Evolutionary conservation across 2,888 invertebrate species (phyloP).

Genomic region (Diarsia dahlii): DNA sequence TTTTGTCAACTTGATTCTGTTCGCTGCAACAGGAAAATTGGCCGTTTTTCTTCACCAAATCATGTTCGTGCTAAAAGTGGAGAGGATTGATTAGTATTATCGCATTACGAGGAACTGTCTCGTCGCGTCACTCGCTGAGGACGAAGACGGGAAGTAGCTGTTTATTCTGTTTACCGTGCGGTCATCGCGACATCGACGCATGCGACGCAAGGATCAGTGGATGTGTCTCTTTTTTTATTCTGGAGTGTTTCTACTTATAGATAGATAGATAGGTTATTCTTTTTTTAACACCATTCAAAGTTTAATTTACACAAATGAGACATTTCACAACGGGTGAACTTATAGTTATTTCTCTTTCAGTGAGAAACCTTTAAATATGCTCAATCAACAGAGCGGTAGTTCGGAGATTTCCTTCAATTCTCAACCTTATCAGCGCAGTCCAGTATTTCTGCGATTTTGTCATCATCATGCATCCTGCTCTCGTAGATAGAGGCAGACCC

Average conservation of each 20-base stretch:
- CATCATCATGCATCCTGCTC: neutral
- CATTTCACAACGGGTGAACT: neutral
- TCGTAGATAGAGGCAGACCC: neutral
- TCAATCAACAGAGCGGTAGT: neutral
- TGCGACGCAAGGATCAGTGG: slow-evolving; percentile 22
- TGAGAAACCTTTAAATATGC: neutral
- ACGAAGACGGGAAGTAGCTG: slow-evolving; percentile 78
- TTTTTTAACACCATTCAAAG: neutral
- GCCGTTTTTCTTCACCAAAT: neutral
- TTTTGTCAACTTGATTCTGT: neutral
- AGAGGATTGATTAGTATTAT: slow-evolving; percentile 63
- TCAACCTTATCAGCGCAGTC: neutral
- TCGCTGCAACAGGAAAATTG: neutral
- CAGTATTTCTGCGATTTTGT: neutral
- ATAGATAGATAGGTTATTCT: neutral
- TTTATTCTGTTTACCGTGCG: slow-evolving; percentile 82
- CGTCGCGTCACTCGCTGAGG: slow-evolving; percentile 67
- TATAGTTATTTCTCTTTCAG: neutral
- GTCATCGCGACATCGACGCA: slow-evolving; percentile 63
- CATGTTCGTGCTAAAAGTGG: slow-evolving; percentile 37
- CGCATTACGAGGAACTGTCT: slow-evolving; percentile 65
- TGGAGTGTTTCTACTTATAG: neutral
- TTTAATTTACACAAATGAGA: neutral
- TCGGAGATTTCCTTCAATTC: neutral
- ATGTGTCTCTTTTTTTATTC: slow-evolving; percentile 27